Evolutionary conservation across 2,113 vertebrate species (phyloP).

Genomic region (Lates calcarifer): DNA sequence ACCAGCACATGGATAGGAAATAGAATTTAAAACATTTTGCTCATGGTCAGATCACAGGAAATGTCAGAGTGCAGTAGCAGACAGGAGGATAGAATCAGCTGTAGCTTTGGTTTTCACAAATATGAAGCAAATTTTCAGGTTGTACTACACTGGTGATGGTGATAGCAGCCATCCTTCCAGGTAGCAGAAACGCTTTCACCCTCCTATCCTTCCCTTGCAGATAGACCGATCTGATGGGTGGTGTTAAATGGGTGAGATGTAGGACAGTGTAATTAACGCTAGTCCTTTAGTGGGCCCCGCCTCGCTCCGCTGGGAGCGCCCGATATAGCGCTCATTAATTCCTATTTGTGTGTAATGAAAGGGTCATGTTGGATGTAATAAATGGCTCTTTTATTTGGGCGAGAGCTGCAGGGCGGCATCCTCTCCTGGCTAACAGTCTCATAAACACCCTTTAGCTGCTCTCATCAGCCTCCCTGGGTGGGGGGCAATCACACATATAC

Average conservation of each 20-base stretch:
- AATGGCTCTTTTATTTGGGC: constrained; percentile 85
- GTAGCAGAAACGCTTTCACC: constrained; percentile 15
- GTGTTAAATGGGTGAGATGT: constrained; percentile 82
- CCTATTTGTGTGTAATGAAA: constrained; percentile 86
- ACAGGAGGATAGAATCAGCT: neutral
- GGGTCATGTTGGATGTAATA: constrained; percentile 86
- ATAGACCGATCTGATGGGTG: constrained; percentile 68
- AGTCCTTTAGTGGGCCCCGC: constrained; percentile 86
- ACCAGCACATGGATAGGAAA: neutral
- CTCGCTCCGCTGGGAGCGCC: constrained; percentile 83
- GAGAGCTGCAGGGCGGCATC: constrained; percentile 79
- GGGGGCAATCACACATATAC: constrained; percentile 50
- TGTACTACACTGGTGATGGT: neutral
- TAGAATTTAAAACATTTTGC: neutral
- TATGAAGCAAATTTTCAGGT: neutral
- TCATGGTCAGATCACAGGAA: neutral
- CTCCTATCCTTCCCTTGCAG: constrained; percentile 43
- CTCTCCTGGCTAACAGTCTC: constrained; percentile 77
- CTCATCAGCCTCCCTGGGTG: constrained; percentile 72
- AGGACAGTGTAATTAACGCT: constrained; percentile 85
- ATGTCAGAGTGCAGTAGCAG: neutral
- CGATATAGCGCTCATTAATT: constrained; percentile 86
- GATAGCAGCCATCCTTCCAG: constrained; percentile 20
- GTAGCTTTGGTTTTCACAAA: neutral
- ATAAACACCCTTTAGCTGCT: constrained; percentile 79